A percentile compares a stretch with the other conserved stretches of the same genome.
Conservation (phyloP, 2,797 vertebrate genomes). For the Sebastes taczanowskii region DNA sequence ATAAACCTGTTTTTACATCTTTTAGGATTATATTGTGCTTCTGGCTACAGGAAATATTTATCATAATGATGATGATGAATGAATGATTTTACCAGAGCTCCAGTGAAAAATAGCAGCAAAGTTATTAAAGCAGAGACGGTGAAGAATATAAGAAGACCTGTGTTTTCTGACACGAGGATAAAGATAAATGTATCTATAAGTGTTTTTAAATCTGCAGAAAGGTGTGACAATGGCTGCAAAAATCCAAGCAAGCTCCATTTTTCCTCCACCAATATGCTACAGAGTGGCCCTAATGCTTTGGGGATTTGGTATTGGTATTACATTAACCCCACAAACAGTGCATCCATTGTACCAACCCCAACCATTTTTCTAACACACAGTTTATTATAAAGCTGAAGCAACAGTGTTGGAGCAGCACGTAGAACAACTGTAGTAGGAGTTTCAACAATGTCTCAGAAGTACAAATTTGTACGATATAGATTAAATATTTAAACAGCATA, state of each 20-base stretch:
- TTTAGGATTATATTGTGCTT: constrained; percentile 5
- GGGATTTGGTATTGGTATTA: background rate
- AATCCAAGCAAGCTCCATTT: background rate
- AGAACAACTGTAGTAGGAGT: background rate
- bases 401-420: no score
- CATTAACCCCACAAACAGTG: background rate
- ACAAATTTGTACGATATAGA: background rate
- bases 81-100: background rate
- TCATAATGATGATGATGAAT: constrained; percentile 29
- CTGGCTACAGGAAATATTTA: background rate
- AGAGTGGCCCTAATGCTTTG: background rate
- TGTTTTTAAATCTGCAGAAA: background rate
- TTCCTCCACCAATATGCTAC: background rate
- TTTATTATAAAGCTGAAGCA: no score
- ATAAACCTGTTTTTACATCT: background rate
- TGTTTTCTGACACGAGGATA: background rate
- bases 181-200: background rate
- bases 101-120: background rate
- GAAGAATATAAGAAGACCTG: background rate
- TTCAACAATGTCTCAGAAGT: background rate
- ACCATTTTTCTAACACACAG: background rate
- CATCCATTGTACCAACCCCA: background rate
- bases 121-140: background rate
- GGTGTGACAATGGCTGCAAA: background rate
- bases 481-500: background rate